Percentiles rank a stretch among this genome's conserved stretches.
Evolutionary conservation across 2,113 vertebrate species (phyloP).

Genomic region (Galbula dea): DNA sequence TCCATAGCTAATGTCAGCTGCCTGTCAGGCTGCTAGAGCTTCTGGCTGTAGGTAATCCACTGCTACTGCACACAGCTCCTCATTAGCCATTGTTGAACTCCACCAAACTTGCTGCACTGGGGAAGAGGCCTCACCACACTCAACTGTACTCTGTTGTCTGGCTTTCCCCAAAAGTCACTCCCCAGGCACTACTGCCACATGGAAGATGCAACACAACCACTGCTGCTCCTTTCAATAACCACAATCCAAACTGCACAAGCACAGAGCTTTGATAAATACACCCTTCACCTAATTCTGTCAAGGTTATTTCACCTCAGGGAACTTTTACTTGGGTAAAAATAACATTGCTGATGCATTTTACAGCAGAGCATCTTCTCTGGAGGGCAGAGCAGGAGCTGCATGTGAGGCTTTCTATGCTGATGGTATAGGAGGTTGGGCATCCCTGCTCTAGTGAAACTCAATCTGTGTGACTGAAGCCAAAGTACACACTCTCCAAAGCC

Average conservation of each 20-base stretch:
- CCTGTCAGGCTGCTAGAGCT: neutral
- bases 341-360: neutral
- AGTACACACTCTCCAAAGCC: neutral
- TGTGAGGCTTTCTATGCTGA: neutral
- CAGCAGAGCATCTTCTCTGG: neutral
- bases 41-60: neutral
- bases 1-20: neutral
- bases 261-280: neutral
- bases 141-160: fast-evolving
- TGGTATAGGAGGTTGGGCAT: neutral
- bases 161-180: neutral
- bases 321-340: no score
- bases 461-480: neutral
- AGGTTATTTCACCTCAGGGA: neutral
- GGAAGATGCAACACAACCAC: neutral
- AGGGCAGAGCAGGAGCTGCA: neutral
- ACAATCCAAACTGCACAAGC: neutral
- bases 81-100: fast-evolving
- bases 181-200: neutral
- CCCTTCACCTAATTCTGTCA: no score
- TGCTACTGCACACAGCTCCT: neutral
- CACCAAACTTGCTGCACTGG: neutral
- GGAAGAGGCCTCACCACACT: fast-evolving
- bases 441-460: neutral
- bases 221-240: neutral